phyloP scores from a whole-genome alignment of 2,113 vertebrate species.

The Pseudolaguvia tuberculata region DNA sequence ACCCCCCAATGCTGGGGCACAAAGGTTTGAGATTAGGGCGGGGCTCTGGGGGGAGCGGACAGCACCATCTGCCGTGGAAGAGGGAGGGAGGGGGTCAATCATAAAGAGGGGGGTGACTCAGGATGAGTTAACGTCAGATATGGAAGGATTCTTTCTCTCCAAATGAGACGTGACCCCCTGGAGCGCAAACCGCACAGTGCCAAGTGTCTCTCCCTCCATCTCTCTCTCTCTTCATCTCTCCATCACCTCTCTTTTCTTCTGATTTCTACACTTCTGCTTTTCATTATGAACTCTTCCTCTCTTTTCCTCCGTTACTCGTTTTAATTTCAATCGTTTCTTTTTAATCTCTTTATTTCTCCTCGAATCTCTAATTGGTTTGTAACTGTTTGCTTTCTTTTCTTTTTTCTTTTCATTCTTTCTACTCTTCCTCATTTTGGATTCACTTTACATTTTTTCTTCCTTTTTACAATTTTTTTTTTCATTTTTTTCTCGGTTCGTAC shows the following conservation, averaged over 20 bases:
- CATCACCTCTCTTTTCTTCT: conserved; percentile 9
- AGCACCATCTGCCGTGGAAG: conserved; percentile 48
- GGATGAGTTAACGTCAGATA: conserved; percentile 43
- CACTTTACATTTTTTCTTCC: no score
- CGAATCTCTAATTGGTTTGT: not conserved
- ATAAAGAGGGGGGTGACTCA: conserved; percentile 27
- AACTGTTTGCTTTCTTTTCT: not conserved
- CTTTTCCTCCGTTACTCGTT: not conserved
- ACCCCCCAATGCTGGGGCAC: conserved; percentile 42
- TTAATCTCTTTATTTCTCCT: not conserved
- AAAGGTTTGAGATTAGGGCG: conserved; percentile 35
- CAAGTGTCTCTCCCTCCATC: not conserved
- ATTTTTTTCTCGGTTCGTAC: no score
- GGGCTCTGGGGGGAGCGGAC: conserved; percentile 32
- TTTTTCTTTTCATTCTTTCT: conserved; percentile 18
- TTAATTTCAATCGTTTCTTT: not conserved
- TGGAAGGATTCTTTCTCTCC: conserved; percentile 30
- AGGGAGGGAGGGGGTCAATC: not conserved
- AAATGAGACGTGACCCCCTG: conserved; percentile 44
- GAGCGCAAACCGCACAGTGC: conserved; percentile 21
- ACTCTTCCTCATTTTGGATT: no score
- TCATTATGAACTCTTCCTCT: not conserved
- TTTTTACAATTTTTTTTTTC: no score
- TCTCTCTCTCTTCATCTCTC: conserved; percentile 13
- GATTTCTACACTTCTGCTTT: not conserved